Evolutionary conservation across 2,797 vertebrate species (phyloP).

Genomic region (Platyrinchus mystaceus): DNA sequence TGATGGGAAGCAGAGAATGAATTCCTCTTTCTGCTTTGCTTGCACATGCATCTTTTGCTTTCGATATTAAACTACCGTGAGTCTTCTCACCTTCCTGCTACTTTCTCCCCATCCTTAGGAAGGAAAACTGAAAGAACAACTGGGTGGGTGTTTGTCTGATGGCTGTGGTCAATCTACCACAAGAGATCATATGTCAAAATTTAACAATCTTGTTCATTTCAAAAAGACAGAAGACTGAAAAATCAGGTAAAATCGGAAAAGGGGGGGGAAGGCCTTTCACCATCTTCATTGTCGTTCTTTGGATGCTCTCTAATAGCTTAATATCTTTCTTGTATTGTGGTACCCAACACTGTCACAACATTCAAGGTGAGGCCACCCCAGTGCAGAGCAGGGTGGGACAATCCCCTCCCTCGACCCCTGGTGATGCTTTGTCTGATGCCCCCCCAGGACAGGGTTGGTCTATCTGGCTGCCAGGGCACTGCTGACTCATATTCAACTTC

Average conservation of each 20-base stretch:
- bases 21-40: slow-evolving; percentile 47
- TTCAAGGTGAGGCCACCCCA: neutral
- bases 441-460: neutral
- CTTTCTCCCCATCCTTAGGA: neutral
- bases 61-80: neutral
- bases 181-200: neutral
- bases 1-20: neutral
- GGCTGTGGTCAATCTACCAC: neutral
- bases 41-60: slow-evolving; percentile 14
- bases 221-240: neutral
- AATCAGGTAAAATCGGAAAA: neutral
- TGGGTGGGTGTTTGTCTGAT: neutral
- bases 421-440: neutral
- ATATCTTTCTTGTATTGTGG: neutral
- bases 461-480: neutral
- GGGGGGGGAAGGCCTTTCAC: neutral
- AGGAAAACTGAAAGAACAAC: neutral
- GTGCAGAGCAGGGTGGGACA: neutral
- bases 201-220: neutral
- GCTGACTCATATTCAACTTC: neutral
- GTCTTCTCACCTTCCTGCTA: neutral
- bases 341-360: neutral
- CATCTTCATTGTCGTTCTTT: neutral
- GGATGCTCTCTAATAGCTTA: neutral
- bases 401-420: neutral